phyloP scores from a whole-genome alignment of 2,888 invertebrate genomes.

The Ennomos erosarius region DNA sequence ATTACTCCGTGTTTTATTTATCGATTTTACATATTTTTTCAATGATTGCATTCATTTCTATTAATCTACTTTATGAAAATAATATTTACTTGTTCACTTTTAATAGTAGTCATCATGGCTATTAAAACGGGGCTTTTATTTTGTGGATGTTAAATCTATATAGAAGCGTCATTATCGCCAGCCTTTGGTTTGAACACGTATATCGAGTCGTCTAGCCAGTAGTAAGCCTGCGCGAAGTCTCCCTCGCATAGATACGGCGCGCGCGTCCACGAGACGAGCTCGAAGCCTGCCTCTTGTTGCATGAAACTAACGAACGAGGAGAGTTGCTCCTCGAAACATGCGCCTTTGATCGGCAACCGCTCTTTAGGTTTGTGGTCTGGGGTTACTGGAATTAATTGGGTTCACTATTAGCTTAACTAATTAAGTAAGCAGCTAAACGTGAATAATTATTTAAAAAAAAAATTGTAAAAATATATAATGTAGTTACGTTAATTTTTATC shows the following conservation, averaged over 20 bases:
- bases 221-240: slow-evolving; percentile 95
- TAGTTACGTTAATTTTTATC: too few species aligned
- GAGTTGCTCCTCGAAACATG: slow-evolving; percentile 92
- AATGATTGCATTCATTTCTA: too few species aligned
- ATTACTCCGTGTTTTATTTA: too few species aligned
- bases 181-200: slow-evolving; percentile 87
- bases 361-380: slow-evolving; percentile 90
- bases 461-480: too few species aligned
- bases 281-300: slow-evolving; percentile 89
- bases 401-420: too few species aligned
- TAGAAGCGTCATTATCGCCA: slow-evolving; percentile 8
- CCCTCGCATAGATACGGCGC: slow-evolving; percentile 99
- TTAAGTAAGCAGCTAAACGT: too few species aligned
- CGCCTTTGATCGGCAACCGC: slow-evolving; percentile 87
- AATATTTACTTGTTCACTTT: too few species aligned
- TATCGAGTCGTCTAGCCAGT: slow-evolving; percentile 96
- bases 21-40: too few species aligned
- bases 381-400: slow-evolving; percentile 73
- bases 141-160: neutral
- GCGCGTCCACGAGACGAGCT: slow-evolving; percentile 93
- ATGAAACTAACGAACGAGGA: slow-evolving; percentile 87
- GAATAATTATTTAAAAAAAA: too few species aligned
- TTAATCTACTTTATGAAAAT: too few species aligned
- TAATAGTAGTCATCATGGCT: too few species aligned
- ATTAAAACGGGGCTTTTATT: too few species aligned